Percentiles rank a stretch among this genome's conserved stretches.
Evolutionary conservation across 2,113 vertebrate genomes (phyloP).

Genomic region (Anseranas semipalmata): DNA sequence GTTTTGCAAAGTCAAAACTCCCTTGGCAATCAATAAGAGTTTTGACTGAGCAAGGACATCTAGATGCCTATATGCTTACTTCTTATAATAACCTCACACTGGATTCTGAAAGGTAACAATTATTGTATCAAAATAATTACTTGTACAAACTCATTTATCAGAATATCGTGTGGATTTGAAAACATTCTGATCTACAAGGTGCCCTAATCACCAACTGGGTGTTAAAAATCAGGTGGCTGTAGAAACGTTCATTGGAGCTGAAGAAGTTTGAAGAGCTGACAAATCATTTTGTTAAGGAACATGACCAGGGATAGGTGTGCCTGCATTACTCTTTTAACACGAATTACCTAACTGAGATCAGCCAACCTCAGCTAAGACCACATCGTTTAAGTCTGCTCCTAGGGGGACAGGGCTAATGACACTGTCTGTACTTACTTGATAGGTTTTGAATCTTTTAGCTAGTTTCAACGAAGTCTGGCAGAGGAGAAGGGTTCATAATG

Average conservation of each 20-base stretch:
- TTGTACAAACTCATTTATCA: not conserved
- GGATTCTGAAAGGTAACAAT: not conserved
- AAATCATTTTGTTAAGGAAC: not conserved
- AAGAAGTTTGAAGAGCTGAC: not conserved
- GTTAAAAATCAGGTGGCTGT: not conserved
- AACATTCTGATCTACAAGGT: not conserved
- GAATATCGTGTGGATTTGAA: not conserved
- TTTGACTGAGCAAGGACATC: constrained; percentile 1
- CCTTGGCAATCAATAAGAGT: not conserved
- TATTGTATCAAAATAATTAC: not conserved
- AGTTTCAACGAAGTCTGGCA: not conserved
- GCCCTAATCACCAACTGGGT: not conserved
- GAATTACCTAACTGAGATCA: not conserved
- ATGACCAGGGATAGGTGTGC: not conserved
- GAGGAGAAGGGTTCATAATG: not conserved
- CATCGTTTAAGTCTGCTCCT: not conserved
- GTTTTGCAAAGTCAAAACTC: constrained; percentile 17
- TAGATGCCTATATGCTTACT: not conserved
- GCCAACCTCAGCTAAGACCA: not conserved
- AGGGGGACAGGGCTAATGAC: not conserved
- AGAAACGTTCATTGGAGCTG: not conserved
- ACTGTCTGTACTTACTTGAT: not conserved
- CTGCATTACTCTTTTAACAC: not conserved
- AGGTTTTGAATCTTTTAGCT: not conserved
- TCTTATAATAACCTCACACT: not conserved